Evolutionary conservation across 1,140 invertebrate species (phyloP), one percentile per base, ranked within the genome.

Genomic region (Trichoplusia ni): DNA sequence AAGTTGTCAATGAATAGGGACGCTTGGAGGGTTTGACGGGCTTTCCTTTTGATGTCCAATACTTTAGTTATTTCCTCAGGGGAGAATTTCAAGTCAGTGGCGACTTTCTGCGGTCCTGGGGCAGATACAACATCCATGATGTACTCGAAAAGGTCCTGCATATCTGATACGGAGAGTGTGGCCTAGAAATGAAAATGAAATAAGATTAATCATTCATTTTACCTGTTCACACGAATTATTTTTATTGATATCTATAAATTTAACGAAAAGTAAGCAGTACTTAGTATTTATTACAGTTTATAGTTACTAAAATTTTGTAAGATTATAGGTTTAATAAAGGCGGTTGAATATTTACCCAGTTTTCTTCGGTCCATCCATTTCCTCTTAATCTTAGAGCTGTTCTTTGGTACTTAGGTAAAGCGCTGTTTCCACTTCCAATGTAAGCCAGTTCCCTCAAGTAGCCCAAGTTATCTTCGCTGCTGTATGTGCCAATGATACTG

Each of bases 1-100:
- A 88, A 67, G 2, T 86, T 35, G 31, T 91, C 84, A 0, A 91
- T 11, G 11, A 90, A 84, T 1, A 94, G 8, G 29, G 90, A 82
- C n/a, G 91, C 93, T 89, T 94, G 94, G 0, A 95, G 49, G 53
- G 92, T 90, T 67, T 93, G 83, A 29, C 82, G 60, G 0, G 91
- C 68, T 2, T 92, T 75, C 5, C 75, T 67, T 67, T 93, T 69
- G 56, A 95, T 92, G 27, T 93, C 92, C 25, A 95, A 77, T 29
- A 92, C 75, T 25, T 92, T 82, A 19, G 90, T 86, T 29, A 95
- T 91, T 46, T 92, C 91, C 19, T 92, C 77, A 37, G 91, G 88
- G 8, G 82, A 79, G 37, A 76, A 90, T 60, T 82, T 86, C 21
- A 82, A 75, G n/a, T 83, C 73, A 4, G 64, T 31, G 31, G 77